Evolutionary conservation across 2,888 invertebrate species (phyloP).

Genomic region (Drosophila kanekoi): DNA sequence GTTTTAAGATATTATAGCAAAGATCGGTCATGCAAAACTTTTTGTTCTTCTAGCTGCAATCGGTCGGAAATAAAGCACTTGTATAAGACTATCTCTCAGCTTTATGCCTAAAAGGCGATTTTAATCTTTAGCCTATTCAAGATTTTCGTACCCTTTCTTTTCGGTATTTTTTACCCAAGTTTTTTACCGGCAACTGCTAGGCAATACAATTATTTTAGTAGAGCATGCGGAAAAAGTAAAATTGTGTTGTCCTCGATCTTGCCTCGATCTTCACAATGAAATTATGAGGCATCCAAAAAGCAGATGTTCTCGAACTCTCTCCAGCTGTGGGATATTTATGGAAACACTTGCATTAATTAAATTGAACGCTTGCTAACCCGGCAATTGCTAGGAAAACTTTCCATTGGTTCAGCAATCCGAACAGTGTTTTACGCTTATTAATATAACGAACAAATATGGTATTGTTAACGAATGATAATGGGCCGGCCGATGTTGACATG

Average conservation of each 20-base stretch:
- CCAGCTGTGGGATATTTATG: not conserved
- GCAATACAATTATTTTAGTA: too few species aligned
- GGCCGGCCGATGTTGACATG: not conserved
- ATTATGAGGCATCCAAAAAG: constrained; percentile 1
- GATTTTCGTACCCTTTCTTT: too few species aligned
- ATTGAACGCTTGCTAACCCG: not conserved
- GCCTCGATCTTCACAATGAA: constrained; percentile 55
- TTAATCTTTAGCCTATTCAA: too few species aligned
- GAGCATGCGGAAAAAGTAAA: not conserved
- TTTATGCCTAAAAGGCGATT: too few species aligned
- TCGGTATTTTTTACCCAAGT: not conserved
- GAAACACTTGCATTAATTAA: constrained; percentile 1
- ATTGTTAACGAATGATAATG: constrained; percentile 6
- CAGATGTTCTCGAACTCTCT: constrained; percentile 19
- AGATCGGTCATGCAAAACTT: too few species aligned
- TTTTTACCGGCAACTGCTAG: too few species aligned
- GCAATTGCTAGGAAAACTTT: constrained; percentile 4
- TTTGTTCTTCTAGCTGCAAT: too few species aligned
- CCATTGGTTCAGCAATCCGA: constrained; percentile 6
- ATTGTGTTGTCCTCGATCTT: too few species aligned
- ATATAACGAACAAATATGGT: constrained; percentile 13
- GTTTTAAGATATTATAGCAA: too few species aligned
- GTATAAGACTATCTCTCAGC: too few species aligned
- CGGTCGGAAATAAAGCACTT: too few species aligned
- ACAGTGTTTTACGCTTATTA: constrained; percentile 8